These are phyloP conservation scores for Oncorhynchus mykiss DNA, from an alignment of 2,113 vertebrate species.

Conservation along the genomic window DNA sequence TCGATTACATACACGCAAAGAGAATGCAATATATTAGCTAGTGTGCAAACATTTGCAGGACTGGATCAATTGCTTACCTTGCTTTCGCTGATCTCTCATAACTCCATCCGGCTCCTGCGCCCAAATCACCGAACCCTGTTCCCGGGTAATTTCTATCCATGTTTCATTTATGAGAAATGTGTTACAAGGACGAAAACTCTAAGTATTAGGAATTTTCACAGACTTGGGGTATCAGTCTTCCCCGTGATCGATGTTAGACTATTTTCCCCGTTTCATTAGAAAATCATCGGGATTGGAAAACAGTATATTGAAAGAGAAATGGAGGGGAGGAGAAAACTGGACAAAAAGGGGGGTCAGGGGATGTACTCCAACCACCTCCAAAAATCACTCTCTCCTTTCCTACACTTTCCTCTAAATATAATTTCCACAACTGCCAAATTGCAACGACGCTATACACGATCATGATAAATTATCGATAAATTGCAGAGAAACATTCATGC, in stretches of 20 bases:
- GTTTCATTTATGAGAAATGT: slow-evolving; percentile 78
- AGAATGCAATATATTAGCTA: slow-evolving; percentile 41
- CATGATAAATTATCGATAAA: slow-evolving; percentile 63
- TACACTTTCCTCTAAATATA: slow-evolving; percentile 61
- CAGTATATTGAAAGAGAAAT: slow-evolving; percentile 79
- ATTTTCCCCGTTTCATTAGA: slow-evolving; percentile 76
- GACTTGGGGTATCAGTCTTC: slow-evolving; percentile 57
- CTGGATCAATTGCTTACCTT: slow-evolving; percentile 78
- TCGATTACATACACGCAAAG: slow-evolving; percentile 7
- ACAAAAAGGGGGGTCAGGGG: slow-evolving; percentile 75
- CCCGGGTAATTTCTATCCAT: slow-evolving; percentile 97
- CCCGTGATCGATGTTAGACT: slow-evolving; percentile 66
- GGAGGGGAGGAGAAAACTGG: slow-evolving; percentile 77
- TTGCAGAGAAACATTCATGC: slow-evolving; percentile 65
- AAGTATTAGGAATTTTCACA: not conserved
- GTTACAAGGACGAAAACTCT: slow-evolving; percentile 63
- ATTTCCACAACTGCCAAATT: slow-evolving; percentile 56
- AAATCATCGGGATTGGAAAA: slow-evolving; percentile 76
- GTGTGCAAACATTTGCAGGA: slow-evolving; percentile 64
- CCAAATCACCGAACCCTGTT: slow-evolving; percentile 92
- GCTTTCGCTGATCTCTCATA: slow-evolving; percentile 95
- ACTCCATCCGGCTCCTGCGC: slow-evolving; percentile 94
- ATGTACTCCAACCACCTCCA: slow-evolving; percentile 75
- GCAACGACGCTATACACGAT: slow-evolving; percentile 51
- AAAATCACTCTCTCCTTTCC: slow-evolving; percentile 68